Evolutionary conservation across 2,888 invertebrate genomes (phyloP).

Genomic region (Harpalus rubripes): DNA sequence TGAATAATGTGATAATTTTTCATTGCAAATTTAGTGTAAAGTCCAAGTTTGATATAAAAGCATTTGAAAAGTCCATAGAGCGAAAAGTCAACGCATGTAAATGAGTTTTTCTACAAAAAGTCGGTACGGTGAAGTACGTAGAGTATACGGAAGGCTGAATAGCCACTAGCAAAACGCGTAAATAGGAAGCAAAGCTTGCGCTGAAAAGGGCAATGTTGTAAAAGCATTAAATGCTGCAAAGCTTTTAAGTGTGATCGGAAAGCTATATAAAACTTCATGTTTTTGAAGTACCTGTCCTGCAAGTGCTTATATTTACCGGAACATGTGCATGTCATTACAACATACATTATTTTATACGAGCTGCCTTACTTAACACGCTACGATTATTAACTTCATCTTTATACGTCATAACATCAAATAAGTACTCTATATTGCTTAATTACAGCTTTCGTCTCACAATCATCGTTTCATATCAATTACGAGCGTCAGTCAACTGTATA

Average conservation of each 20-base stretch:
- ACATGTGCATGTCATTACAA: slow-evolving; percentile 47
- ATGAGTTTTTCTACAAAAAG: slow-evolving; percentile 52
- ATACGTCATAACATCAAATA: slow-evolving; percentile 1
- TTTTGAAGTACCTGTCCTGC: slow-evolving; percentile 59
- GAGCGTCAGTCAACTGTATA: not conserved
- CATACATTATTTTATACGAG: slow-evolving; percentile 37
- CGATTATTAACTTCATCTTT: not conserved
- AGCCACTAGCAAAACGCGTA: slow-evolving; percentile 61
- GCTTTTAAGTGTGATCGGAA: slow-evolving; percentile 64
- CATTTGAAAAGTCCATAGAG: slow-evolving; percentile 45
- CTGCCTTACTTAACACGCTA: slow-evolving; percentile 11
- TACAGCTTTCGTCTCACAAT: not conserved
- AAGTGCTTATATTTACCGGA: slow-evolving; percentile 52
- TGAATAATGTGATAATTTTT: slow-evolving; percentile 4
- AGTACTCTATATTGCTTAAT: not conserved
- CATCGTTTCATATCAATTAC: not conserved
- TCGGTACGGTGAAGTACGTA: slow-evolving; percentile 10
- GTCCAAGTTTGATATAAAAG: slow-evolving; percentile 18
- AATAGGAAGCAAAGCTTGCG: slow-evolving; percentile 60
- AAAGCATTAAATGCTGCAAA: slow-evolving; percentile 61
- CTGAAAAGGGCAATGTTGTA: slow-evolving; percentile 56
- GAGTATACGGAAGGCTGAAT: slow-evolving; percentile 42
- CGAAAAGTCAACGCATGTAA: slow-evolving; percentile 57
- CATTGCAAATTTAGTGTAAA: slow-evolving; percentile 17
- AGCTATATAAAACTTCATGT: slow-evolving; percentile 61